Evolutionary conservation across 2,888 invertebrate genomes (phyloP).

Genomic region (Brenthis ino): DNA sequence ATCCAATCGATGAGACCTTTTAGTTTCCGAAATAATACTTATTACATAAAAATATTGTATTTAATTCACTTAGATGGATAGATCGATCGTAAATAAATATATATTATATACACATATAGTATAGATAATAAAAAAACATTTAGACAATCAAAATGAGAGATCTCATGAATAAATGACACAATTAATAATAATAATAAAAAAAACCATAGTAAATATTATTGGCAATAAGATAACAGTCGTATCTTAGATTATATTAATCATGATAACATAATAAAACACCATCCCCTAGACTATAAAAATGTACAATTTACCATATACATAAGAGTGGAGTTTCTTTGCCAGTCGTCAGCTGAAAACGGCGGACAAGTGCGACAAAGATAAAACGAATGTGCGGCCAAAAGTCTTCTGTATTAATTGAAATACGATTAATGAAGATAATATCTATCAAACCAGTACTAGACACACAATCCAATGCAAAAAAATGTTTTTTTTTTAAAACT

Average conservation of each 20-base stretch:
- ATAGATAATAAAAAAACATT: no score
- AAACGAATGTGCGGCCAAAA: no score
- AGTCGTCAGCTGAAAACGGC: no score
- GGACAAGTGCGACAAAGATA: no score
- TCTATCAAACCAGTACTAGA: no score
- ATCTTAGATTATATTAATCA: neutral
- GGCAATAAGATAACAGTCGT: neutral
- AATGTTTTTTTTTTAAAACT: no score
- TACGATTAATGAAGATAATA: no score
- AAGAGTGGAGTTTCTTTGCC: no score
- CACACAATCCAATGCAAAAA: no score
- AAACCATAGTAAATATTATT: neutral
- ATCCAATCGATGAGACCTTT: conserved; percentile 34
- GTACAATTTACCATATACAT: no score
- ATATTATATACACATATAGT: neutral
- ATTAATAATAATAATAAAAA: conserved; percentile 2
- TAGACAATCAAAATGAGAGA: neutral
- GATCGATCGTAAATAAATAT: conserved; percentile 30
- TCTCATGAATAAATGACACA: no score
- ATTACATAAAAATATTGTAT: conserved; percentile 4
- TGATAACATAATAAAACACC: neutral
- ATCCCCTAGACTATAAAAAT: conserved; percentile 1
- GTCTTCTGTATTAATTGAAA: no score
- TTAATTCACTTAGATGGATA: neutral
- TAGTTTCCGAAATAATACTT: conserved; percentile 33